These are phyloP conservation scores for Megamerina dolium DNA, from an alignment of 2,888 invertebrate species.

Conservation along the genomic window DNA sequence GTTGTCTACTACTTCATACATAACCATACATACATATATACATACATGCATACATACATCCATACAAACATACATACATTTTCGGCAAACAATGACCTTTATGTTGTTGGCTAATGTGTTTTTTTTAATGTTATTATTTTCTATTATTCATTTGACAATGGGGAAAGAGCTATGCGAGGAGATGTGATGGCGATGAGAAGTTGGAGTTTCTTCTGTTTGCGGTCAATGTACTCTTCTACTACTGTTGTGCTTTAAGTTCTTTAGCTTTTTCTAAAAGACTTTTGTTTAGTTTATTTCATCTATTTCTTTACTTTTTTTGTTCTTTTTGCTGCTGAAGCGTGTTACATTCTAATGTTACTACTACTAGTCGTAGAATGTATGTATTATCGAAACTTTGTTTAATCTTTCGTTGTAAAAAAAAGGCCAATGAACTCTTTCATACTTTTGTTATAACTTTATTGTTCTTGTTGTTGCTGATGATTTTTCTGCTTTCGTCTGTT, in stretches of 20 bases:
- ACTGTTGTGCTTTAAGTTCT: background rate
- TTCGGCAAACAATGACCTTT: slow-evolving; percentile 13
- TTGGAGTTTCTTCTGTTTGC: slow-evolving; percentile 3
- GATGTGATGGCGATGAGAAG: no score
- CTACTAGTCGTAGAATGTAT: slow-evolving; percentile 8
- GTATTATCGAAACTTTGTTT: slow-evolving; percentile 6
- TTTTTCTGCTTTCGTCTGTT: no score
- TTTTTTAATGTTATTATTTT: slow-evolving; percentile 5
- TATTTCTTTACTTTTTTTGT: background rate
- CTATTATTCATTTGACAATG: background rate
- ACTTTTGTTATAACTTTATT: slow-evolving; percentile 4
- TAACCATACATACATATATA: no score
- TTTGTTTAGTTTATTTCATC: background rate
- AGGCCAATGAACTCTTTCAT: slow-evolving; percentile 21
- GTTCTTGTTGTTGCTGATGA: no score
- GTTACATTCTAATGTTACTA: slow-evolving; percentile 18
- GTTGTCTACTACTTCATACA: no score
- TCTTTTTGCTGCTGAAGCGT: slow-evolving; percentile 11
- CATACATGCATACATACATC: no score
- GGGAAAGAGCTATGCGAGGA: background rate
- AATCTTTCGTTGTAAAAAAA: slow-evolving; percentile 14
- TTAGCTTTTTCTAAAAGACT: background rate
- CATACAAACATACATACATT: no score
- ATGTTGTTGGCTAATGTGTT: no score
- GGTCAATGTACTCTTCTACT: slow-evolving; percentile 9